Percentiles rank a stretch among this genome's conserved stretches.
Conservation (phyloP, 2,113 vertebrate genomes). For the Chitala chitala region DNA sequence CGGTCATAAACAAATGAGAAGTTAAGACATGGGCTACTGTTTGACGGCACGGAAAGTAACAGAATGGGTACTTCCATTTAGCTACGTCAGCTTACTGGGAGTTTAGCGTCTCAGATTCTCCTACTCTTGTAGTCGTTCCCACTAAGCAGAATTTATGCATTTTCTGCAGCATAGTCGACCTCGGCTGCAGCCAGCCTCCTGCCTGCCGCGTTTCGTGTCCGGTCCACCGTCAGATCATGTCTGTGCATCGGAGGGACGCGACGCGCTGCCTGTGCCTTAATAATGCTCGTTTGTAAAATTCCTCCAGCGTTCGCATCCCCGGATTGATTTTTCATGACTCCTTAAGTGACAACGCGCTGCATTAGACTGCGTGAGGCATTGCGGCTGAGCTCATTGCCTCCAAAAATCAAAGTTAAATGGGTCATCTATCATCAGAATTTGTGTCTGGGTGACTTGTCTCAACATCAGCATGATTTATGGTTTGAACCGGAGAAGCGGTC, state of each 20-base stretch:
- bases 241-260: neutral
- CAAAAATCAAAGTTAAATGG: constrained; percentile 99
- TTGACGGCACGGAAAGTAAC: too few species aligned
- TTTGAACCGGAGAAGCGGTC: constrained; percentile 97
- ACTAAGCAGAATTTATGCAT: too few species aligned
- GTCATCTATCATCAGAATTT: constrained; percentile 99
- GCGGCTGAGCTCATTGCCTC: constrained; percentile 95
- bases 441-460: constrained; percentile 98
- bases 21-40: too few species aligned
- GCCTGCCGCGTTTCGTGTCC: neutral
- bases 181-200: too few species aligned
- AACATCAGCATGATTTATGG: constrained; percentile 99
- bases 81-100: too few species aligned
- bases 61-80: too few species aligned
- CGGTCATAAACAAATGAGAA: too few species aligned
- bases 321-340: constrained; percentile 82
- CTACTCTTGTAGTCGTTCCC: too few species aligned
- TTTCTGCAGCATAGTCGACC: neutral
- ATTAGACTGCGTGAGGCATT: constrained; percentile 87
- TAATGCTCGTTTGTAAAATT: constrained; percentile 81
- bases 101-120: too few species aligned
- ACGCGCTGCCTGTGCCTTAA: constrained; percentile 70
- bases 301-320: constrained; percentile 76
- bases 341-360: constrained; percentile 76
- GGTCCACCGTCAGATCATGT: neutral